phyloP scores from a whole-genome alignment of 2,113 vertebrate genomes.

The Chionodraco myersi region DNA sequence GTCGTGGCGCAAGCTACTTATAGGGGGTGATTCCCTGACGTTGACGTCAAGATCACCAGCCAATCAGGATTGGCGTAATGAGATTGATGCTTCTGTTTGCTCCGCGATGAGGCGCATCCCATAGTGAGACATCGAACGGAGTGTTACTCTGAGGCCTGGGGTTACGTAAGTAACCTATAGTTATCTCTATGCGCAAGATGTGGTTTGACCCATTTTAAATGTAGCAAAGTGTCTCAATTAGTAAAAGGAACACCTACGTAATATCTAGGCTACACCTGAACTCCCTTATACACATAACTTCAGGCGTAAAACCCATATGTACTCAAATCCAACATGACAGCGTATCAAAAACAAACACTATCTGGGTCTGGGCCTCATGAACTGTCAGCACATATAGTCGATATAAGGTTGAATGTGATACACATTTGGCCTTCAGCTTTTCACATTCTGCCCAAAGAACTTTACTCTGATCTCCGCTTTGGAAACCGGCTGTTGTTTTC shows the following conservation, averaged over 20 bases:
- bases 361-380: slow-evolving; percentile 38
- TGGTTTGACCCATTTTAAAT: no score
- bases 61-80: no score
- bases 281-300: slow-evolving; percentile 29
- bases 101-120: no score
- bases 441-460: slow-evolving; percentile 45
- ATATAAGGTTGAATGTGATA: slow-evolving; percentile 25
- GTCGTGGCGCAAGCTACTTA: no score
- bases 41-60: no score
- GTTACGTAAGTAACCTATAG: no score
- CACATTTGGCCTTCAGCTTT: slow-evolving; percentile 42
- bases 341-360: slow-evolving; percentile 36
- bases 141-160: no score
- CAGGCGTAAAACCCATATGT: slow-evolving; percentile 7
- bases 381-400: slow-evolving; percentile 19
- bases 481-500: slow-evolving; percentile 21
- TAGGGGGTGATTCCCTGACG: no score
- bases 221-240: neutral
- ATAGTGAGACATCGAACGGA: no score
- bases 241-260: neutral
- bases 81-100: no score
- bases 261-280: slow-evolving; percentile 9
- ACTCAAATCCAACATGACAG: slow-evolving; percentile 24
- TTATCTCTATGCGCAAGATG: no score
- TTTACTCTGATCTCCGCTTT: slow-evolving; percentile 21